These are phyloP conservation scores for Spea bombifrons DNA, from an alignment of 2,113 vertebrate genomes.

Conservation along the genomic window DNA sequence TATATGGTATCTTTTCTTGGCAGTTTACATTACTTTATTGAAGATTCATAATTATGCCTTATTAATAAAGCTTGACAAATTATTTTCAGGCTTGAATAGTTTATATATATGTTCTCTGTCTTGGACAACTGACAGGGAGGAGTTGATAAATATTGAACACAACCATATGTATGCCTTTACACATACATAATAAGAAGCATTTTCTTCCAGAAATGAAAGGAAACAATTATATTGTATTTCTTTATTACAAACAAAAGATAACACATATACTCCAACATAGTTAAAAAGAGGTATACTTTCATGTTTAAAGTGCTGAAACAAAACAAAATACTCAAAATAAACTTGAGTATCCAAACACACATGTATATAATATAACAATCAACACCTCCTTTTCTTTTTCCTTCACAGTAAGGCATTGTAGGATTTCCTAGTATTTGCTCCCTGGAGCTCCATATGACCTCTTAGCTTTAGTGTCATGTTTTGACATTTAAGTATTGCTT, in stretches of 20 bases:
- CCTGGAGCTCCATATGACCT: conserved; percentile 15
- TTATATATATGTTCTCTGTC: too few species aligned
- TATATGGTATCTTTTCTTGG: too few species aligned
- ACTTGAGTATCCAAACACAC: not conserved
- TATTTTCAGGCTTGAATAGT: too few species aligned
- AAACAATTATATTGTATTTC: not conserved
- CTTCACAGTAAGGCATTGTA: not conserved
- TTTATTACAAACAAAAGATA: not conserved
- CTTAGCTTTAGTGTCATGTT: conserved; percentile 27
- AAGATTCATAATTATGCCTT: too few species aligned
- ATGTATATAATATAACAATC: not conserved
- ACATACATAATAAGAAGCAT: too few species aligned
- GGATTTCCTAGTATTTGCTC: conserved; percentile 21
- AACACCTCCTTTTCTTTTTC: conserved; percentile 1
- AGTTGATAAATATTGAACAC: too few species aligned
- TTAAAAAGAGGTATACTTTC: not conserved
- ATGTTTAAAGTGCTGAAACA: not conserved
- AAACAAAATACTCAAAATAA: not conserved
- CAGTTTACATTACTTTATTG: too few species aligned
- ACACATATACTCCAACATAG: not conserved
- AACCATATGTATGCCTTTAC: too few species aligned
- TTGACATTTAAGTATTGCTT: conserved; percentile 22
- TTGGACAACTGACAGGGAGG: too few species aligned
- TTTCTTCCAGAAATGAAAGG: not conserved
- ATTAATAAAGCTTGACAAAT: too few species aligned